phyloP scores from a whole-genome alignment of 1,140 invertebrate species.

The Cyclina sinensis region DNA sequence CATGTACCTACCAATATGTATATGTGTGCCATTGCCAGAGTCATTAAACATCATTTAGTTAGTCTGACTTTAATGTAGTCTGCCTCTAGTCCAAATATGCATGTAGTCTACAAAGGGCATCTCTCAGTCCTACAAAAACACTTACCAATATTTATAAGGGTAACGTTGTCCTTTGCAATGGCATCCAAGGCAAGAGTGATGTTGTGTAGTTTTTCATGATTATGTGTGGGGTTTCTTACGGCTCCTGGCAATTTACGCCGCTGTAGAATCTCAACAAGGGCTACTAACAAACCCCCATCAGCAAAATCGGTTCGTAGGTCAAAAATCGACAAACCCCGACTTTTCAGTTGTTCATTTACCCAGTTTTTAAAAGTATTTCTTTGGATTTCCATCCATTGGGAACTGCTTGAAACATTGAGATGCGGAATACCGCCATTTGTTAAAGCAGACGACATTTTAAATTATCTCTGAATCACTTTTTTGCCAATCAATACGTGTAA shows the following conservation, averaged over 20 bases:
- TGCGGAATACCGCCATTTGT: conserved; percentile 21
- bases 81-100: too few relatives aligned
- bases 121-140: too few relatives aligned
- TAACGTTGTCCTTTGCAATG: conserved; percentile 97
- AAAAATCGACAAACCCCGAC: conserved; percentile 77
- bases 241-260: conserved; percentile 80
- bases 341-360: conserved; percentile 96
- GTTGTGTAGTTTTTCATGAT: conserved; percentile 97
- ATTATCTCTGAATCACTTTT: background rate
- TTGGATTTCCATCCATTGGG: conserved; percentile 94
- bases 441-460: conserved; percentile 23
- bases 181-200: conserved; percentile 97
- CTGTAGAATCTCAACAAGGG: conserved; percentile 95
- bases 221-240: conserved; percentile 63
- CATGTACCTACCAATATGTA: too few relatives aligned
- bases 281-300: conserved; percentile 95
- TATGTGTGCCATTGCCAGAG: too few relatives aligned
- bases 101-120: too few relatives aligned
- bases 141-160: conserved; percentile 98
- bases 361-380: conserved; percentile 99
- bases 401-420: conserved; percentile 53
- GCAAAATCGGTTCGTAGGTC: conserved; percentile 95
- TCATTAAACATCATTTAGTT: too few relatives aligned
- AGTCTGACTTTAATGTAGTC: too few relatives aligned
- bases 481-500: background rate